These are phyloP conservation scores for Prionchulus punctatus DNA, from an alignment of 2,888 invertebrate genomes.

Conservation along the genomic window DNA sequence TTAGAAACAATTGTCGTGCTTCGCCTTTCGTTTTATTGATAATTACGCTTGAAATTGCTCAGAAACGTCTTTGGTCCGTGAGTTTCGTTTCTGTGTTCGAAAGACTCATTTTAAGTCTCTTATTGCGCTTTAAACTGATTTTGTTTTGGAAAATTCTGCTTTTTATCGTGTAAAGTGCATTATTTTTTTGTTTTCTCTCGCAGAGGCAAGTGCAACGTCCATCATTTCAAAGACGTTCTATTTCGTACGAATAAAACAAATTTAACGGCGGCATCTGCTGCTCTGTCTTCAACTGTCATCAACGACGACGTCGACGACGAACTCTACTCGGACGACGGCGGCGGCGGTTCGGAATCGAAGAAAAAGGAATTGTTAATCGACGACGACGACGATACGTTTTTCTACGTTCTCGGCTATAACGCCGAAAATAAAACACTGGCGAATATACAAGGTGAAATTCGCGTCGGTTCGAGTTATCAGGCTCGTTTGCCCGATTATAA, in stretches of 20 bases:
- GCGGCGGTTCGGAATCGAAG: conserved; percentile 29
- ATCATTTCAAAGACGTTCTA: conserved; percentile 42
- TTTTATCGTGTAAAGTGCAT: too few relatives aligned
- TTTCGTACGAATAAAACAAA: too few relatives aligned
- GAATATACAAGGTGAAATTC: conserved; percentile 43
- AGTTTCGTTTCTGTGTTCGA: too few relatives aligned
- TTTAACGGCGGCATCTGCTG: too few relatives aligned
- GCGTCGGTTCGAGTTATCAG: conserved; percentile 46
- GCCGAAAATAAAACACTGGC: conserved; percentile 43
- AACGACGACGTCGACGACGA: conserved; percentile 34
- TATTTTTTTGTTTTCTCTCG: conserved; percentile 15
- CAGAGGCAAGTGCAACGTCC: conserved; percentile 42
- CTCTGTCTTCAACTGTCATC: too few relatives aligned
- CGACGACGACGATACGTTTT: conserved; percentile 37
- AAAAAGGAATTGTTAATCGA: conserved; percentile 22
- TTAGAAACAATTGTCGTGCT: too few relatives aligned
- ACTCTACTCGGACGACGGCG: conserved; percentile 32
- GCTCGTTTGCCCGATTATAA: conserved; percentile 20
- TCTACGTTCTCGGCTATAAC: conserved; percentile 43
- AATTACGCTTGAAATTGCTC: too few relatives aligned
- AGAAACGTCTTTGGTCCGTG: too few relatives aligned
- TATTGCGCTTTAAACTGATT: too few relatives aligned
- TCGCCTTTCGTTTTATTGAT: too few relatives aligned
- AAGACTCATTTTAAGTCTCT: too few relatives aligned
- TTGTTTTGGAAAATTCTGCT: too few relatives aligned